Base-by-base conservation (phyloP, 2,888 invertebrate species). In the Erebia epiphron region DNA sequence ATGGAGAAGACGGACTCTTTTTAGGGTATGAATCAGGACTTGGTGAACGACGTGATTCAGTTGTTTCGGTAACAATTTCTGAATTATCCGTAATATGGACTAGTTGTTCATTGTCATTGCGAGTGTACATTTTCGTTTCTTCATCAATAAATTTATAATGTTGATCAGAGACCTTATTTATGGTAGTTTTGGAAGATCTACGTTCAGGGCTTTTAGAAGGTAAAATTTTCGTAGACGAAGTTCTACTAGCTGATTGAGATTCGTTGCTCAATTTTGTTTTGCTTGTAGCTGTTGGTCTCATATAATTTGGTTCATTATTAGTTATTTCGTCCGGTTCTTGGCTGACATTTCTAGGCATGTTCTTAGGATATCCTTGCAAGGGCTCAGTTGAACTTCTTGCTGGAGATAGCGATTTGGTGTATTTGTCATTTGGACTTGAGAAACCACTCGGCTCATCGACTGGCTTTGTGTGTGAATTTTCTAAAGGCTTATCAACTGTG, bases 111-210 rank as follows among this genome's bases (percentile, higher is more conserved):
- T 78, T 80, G 63, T 84, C 79, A 62, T 67, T 78, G 11, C 79
- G 83, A 41, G 85, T 83, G 67, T 87, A 87, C 82, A 84, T 83
- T 82, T 91, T 91, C 52, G 89, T 90, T 84, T 92, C 91, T 78
- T 90, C 91, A 56, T 90, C 90, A 63, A 91, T 84, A 73, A 90
- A 90, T 75, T 82, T 88, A 68, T 89, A 88, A 72, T 90, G 86
- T 67, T 91, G 87, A 77, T 89, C 82, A 71, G 82, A 84, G 5
- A 83, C 63, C 74, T 82, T 83, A 16, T 75, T 79, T 1, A 78
- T 63, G 13, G 58, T 65, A 18, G 60, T 61, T 50, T 72, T 67
- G 49, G 78, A 69, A 16, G 70, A 71, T 62, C 76, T 80, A 26
- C 77, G 78, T 46, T 85, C 84, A 50, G 84, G 81, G 60, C 78